Evolutionary conservation across 2,888 invertebrate species (phyloP).

Genomic region (Heteropelma amictum): DNA sequence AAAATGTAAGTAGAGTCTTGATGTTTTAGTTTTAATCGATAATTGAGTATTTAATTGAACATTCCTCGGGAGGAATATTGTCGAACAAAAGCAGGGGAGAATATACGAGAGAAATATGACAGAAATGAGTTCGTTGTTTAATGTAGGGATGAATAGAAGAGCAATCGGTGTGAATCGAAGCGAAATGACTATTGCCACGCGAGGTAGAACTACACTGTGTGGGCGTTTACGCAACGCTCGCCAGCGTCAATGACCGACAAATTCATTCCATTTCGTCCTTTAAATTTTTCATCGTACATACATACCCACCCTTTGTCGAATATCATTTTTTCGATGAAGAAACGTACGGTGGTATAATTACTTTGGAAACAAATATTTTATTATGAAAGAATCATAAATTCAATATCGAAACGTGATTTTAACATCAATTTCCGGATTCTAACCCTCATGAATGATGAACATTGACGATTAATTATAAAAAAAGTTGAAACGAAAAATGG

Average conservation of each 20-base stretch:
- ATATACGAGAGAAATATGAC: conserved; percentile 40
- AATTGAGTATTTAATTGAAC: not conserved
- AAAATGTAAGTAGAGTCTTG: no score
- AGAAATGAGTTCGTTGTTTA: conserved; percentile 69
- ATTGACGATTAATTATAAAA: no score
- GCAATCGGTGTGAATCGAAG: conserved; percentile 72
- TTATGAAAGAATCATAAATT: no score
- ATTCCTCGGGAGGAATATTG: not conserved
- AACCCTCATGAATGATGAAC: no score
- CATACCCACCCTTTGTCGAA: not conserved
- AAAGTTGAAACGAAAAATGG: no score
- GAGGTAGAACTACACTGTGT: conserved; percentile 48
- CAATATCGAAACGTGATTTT: no score
- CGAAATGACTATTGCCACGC: conserved; percentile 71
- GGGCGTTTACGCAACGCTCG: not conserved
- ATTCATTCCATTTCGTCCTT: conserved; percentile 6
- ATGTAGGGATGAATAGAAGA: conserved; percentile 68
- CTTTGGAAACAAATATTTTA: no score
- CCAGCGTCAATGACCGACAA: conserved; percentile 18
- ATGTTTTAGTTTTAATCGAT: no score
- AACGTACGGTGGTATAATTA: no score
- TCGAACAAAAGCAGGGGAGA: not conserved
- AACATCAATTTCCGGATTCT: no score
- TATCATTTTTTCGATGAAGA: no score
- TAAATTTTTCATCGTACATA: not conserved